A percentile compares a stretch with the other conserved stretches of the same genome.
Conservation (phyloP, 2,113 vertebrate genomes). For the Myxocyprinus asiaticus region DNA sequence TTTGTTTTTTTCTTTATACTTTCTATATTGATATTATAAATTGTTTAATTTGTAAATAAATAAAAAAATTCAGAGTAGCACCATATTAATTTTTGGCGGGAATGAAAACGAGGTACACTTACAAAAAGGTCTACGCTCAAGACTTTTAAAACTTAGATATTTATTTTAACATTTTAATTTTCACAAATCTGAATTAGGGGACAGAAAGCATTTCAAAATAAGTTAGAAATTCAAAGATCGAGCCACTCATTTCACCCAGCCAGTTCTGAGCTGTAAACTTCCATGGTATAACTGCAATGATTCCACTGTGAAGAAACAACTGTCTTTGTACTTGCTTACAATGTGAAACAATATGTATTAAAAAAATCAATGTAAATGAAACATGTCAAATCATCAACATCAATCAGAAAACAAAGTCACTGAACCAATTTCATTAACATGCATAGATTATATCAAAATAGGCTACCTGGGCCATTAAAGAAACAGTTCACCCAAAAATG, state of each 20-base stretch:
- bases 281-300: background rate
- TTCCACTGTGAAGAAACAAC: background rate
- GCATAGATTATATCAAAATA: slow-evolving; percentile 1
- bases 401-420: slow-evolving; percentile 2
- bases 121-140: too few species aligned
- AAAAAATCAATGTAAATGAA: background rate
- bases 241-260: background rate
- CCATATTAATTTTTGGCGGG: too few species aligned
- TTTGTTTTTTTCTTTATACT: too few species aligned
- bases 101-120: too few species aligned
- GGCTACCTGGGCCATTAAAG: background rate
- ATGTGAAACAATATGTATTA: background rate
- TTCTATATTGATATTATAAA: too few species aligned
- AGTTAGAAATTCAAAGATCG: background rate
- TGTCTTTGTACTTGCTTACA: background rate
- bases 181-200: slow-evolving; percentile 33
- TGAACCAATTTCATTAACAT: background rate
- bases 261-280: too few species aligned
- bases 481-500: too few species aligned
- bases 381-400: background rate
- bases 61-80: too few species aligned
- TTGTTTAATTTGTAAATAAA: too few species aligned
- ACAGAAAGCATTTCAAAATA: background rate
- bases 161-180: slow-evolving; percentile 29
- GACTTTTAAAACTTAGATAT: slow-evolving; percentile 41